Conservation (phyloP, 2,888 invertebrate genomes). For the Timema podura region DNA sequence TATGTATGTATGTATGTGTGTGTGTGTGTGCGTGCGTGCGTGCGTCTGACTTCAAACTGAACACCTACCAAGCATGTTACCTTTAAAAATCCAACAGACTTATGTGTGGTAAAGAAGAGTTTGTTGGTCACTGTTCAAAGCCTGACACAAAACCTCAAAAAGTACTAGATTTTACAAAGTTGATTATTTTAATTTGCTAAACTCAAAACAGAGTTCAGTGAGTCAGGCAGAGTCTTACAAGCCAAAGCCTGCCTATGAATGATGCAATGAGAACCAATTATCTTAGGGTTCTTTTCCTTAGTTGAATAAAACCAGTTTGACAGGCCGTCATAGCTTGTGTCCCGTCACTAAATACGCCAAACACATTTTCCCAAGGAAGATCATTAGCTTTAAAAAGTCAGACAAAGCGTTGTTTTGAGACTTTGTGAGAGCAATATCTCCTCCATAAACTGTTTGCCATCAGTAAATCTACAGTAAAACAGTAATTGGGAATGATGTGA, state of each 20-base stretch:
- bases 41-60: too few species aligned
- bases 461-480: neutral
- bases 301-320: neutral
- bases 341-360: neutral
- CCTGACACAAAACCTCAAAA: neutral
- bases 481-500: neutral
- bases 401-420: too few species aligned
- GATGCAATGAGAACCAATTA: too few species aligned
- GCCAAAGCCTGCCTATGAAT: too few species aligned
- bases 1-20: too few species aligned
- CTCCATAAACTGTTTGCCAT: neutral
- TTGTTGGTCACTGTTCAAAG: neutral
- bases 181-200: neutral
- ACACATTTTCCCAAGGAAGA: neutral
- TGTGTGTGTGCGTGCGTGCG: too few species aligned
- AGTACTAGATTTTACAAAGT: neutral
- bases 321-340: neutral
- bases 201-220: neutral
- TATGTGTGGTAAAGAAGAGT: slow-evolving; percentile 1
- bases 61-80: too few species aligned
- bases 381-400: neutral
- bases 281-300: neutral
- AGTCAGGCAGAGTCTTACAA: too few species aligned
- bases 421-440: too few species aligned
- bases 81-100: neutral